phyloP scores from a whole-genome alignment of 2,888 invertebrate species.

The Phymatocera aterrima region DNA sequence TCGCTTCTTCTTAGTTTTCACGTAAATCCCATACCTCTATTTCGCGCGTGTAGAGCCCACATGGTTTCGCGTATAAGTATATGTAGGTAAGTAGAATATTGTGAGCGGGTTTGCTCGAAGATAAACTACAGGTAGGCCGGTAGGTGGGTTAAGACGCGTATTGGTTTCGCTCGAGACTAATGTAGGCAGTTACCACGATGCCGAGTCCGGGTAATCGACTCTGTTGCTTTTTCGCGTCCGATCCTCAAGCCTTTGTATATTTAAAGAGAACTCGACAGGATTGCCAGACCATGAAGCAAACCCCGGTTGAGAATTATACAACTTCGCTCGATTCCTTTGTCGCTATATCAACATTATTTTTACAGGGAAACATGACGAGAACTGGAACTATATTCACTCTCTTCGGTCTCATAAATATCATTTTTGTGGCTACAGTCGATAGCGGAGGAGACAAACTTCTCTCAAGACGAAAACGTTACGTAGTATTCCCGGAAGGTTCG shows the following conservation, averaged over 20 bases:
- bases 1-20: slow-evolving; percentile 3
- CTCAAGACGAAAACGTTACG: slow-evolving; percentile 80
- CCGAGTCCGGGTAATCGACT: slow-evolving; percentile 22
- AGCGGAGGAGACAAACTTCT: slow-evolving; percentile 71
- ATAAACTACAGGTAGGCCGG: not conserved
- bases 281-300: slow-evolving; percentile 16
- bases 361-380: slow-evolving; percentile 36
- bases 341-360: not conserved
- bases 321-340: not conserved
- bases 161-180: slow-evolving; percentile 36
- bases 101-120: not conserved
- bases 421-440: slow-evolving; percentile 48
- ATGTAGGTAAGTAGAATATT: slow-evolving; percentile 16
- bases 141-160: slow-evolving; percentile 21
- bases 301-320: slow-evolving; percentile 20
- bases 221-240: not conserved
- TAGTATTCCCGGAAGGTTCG: slow-evolving; percentile 84
- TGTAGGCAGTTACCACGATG: slow-evolving; percentile 28
- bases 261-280: slow-evolving; percentile 26
- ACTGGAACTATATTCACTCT: slow-evolving; percentile 33
- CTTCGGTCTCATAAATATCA: slow-evolving; percentile 47
- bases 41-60: not conserved
- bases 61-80: not conserved
- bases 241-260: slow-evolving; percentile 32
- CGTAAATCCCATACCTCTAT: slow-evolving; percentile 8